A percentile compares a stretch with the other conserved stretches of the same genome.
Evolutionary conservation across 2,113 vertebrate species (phyloP).

Genomic region (Gorsachius goisagi): DNA sequence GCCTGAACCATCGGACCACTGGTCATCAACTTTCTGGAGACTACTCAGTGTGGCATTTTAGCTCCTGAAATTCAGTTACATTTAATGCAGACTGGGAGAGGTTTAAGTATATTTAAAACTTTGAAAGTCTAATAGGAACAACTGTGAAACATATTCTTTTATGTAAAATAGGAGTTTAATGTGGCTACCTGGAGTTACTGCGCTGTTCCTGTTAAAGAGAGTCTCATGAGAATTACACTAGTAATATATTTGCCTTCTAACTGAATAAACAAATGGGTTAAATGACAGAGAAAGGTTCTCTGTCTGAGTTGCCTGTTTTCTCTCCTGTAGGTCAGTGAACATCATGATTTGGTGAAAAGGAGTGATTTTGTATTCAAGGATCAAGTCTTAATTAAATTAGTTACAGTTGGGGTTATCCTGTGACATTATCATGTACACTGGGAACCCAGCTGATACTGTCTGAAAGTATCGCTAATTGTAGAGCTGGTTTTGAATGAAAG

Average conservation of each 20-base stretch:
- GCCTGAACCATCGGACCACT: not conserved
- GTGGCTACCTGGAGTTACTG: not conserved
- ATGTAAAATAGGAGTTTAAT: not conserved
- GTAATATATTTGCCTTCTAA: not conserved
- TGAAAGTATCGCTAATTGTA: slow-evolving; percentile 66
- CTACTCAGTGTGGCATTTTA: not conserved
- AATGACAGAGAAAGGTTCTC: slow-evolving; percentile 26
- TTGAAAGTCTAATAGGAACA: not conserved
- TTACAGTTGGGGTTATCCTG: slow-evolving; percentile 58
- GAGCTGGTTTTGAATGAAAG: slow-evolving; percentile 60
- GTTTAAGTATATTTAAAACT: not conserved
- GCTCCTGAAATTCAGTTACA: not conserved
- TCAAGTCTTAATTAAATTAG: slow-evolving; percentile 68
- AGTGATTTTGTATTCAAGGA: slow-evolving; percentile 33
- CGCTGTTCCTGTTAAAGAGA: not conserved
- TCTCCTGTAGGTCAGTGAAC: slow-evolving; percentile 43
- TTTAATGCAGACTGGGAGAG: not conserved
- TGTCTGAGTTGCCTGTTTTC: not conserved
- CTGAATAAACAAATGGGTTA: slow-evolving; percentile 13
- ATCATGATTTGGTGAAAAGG: slow-evolving; percentile 43
- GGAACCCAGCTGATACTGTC: slow-evolving; percentile 55
- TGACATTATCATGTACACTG: slow-evolving; percentile 56
- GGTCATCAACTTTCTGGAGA: not conserved
- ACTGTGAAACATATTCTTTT: not conserved
- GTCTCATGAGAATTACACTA: slow-evolving; percentile 26